These are phyloP conservation scores for Heterohyrax brucei DNA, from an alignment of 2,797 vertebrate genomes.

Conservation along the genomic window DNA sequence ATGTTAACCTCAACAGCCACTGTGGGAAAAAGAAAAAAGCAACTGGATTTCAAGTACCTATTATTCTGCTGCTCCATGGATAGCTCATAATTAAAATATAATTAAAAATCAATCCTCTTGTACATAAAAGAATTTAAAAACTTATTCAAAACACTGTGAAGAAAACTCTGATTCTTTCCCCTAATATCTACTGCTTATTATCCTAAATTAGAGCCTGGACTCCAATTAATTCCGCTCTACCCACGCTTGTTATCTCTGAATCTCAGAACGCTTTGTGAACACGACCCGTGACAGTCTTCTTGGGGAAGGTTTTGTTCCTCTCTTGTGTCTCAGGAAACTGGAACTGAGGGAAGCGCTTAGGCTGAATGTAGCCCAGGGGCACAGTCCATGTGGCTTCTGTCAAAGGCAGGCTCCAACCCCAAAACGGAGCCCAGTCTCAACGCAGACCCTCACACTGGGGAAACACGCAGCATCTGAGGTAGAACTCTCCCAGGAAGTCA, in stretches of 20 bases:
- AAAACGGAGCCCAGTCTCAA: background rate
- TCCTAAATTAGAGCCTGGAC: background rate
- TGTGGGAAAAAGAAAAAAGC: background rate
- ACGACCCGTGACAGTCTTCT: background rate
- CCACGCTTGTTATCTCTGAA: background rate
- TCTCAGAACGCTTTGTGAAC: slow-evolving; percentile 2
- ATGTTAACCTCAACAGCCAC: background rate
- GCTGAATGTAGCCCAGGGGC: slow-evolving; percentile 1
- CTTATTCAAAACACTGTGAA: background rate
- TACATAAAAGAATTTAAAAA: slow-evolving; percentile 15
- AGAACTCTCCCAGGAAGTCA: background rate
- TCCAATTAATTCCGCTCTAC: background rate
- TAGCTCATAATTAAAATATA: background rate
- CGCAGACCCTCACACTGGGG: slow-evolving; percentile 1
- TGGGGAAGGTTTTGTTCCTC: background rate
- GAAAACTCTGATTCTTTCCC: background rate
- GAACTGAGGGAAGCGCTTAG: background rate
- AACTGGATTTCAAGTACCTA: background rate
- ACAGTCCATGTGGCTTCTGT: slow-evolving; percentile 22
- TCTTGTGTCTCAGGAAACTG: slow-evolving; percentile 47
- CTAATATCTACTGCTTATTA: background rate
- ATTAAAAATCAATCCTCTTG: background rate
- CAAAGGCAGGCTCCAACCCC: slow-evolving; percentile 52
- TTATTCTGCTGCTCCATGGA: background rate
- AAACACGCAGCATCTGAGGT: background rate